These are phyloP conservation scores for Drosophila miranda DNA, from an alignment of 1,140 invertebrate species.

Conservation along the genomic window DNA sequence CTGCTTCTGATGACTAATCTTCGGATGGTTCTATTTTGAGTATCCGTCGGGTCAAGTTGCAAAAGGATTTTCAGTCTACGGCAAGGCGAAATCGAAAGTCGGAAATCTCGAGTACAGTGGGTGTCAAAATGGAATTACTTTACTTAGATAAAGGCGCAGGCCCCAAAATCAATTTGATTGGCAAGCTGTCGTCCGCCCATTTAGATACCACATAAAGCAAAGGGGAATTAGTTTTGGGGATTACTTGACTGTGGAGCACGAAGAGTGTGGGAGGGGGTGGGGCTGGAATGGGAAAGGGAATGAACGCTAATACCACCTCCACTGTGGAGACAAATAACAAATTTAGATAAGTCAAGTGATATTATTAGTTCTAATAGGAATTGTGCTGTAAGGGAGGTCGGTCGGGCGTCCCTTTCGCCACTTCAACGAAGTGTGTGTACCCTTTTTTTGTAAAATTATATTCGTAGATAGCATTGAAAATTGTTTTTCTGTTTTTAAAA, in stretches of 20 bases:
- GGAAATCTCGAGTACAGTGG: conserved; percentile 2
- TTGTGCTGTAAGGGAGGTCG: neutral
- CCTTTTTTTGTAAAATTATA: too few relatives aligned
- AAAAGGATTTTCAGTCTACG: conserved; percentile 39
- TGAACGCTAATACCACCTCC: conserved; percentile 17
- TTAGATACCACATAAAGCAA: conserved; percentile 52
- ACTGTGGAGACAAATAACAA: neutral
- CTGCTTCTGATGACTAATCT: conserved; percentile 51
- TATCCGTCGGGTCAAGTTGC: conserved; percentile 47
- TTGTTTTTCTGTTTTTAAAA: too few relatives aligned
- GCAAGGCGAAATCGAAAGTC: conserved; percentile 8
- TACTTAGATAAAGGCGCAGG: conserved; percentile 30
- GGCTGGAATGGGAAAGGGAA: neutral
- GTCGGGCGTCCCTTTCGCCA: too few relatives aligned
- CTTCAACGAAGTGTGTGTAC: too few relatives aligned
- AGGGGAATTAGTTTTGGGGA: conserved; percentile 51
- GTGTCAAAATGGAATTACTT: conserved; percentile 18
- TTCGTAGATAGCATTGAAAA: too few relatives aligned
- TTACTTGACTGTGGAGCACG: conserved; percentile 18
- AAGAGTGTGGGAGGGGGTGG: neutral
- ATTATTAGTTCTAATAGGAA: conserved; percentile 14
- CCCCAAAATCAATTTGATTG: conserved; percentile 67
- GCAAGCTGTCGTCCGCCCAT: conserved; percentile 65
- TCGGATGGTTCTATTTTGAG: conserved; percentile 51
- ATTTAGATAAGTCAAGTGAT: conserved; percentile 13